These are phyloP conservation scores for Ennomos erosarius DNA, from an alignment of 2,888 invertebrate genomes.

Conservation along the genomic window DNA sequence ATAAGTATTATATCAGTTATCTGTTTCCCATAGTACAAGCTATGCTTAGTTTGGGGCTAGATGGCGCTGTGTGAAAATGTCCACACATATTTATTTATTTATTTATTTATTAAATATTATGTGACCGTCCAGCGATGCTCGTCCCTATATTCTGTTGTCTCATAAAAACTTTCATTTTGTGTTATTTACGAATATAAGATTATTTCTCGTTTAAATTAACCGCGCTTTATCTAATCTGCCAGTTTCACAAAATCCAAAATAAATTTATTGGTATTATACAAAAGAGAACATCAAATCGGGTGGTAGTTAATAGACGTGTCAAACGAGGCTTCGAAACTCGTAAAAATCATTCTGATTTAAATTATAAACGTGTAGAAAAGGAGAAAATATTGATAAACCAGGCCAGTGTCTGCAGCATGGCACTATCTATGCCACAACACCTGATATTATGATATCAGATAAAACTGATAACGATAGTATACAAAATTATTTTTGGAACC, in stretches of 20 bases:
- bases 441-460: constrained; percentile 46
- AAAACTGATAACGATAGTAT: constrained; percentile 41
- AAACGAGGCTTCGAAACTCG: constrained; percentile 3
- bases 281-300: constrained; percentile 8
- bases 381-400: constrained; percentile 48
- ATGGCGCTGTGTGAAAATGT: too few relatives aligned
- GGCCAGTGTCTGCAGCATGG: constrained; percentile 44
- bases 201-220: not conserved
- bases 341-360: constrained; percentile 30
- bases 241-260: constrained; percentile 2
- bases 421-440: constrained; percentile 35
- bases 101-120: too few relatives aligned
- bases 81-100: too few relatives aligned
- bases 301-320: constrained; percentile 2
- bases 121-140: too few relatives aligned
- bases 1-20: too few relatives aligned
- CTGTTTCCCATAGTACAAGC: too few relatives aligned
- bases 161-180: constrained; percentile 1
- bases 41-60: too few relatives aligned
- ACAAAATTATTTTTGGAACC: constrained; percentile 27
- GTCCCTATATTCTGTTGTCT: too few relatives aligned
- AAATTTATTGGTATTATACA: constrained; percentile 12
- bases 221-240: not conserved
- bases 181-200: not conserved
- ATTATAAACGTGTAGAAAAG: constrained; percentile 28